Evolutionary conservation across 1,140 invertebrate genomes (phyloP).

Genomic region (Drosophila equinoxialis): DNA sequence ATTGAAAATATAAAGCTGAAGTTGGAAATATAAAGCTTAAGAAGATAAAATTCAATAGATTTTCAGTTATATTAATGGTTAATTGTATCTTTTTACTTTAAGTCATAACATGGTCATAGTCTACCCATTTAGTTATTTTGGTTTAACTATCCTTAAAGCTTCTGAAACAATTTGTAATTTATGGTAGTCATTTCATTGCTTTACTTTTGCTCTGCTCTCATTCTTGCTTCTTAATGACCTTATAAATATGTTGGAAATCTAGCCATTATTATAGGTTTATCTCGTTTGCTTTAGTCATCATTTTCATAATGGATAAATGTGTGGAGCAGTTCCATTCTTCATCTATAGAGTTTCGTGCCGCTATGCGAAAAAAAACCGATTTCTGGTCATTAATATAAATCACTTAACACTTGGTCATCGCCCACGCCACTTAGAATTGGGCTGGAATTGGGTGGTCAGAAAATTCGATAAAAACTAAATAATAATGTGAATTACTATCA

Average conservation of each 20-base stretch:
- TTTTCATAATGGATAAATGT: conserved; percentile 38
- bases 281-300: conserved; percentile 43
- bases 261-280: conserved; percentile 29
- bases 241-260: conserved; percentile 33
- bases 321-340: conserved; percentile 22
- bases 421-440: conserved; percentile 43
- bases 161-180: conserved; percentile 5
- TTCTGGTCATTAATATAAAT: conserved; percentile 60
- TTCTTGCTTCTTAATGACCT: not conserved
- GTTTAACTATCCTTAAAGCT: not conserved
- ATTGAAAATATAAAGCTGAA: no score
- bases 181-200: not conserved
- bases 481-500: conserved; percentile 2
- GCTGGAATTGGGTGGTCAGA: not conserved
- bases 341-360: conserved; percentile 42
- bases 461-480: conserved; percentile 9
- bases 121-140: not conserved
- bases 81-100: not conserved
- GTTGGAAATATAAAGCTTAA: no score
- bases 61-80: not conserved
- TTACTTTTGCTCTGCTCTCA: not conserved
- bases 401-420: conserved; percentile 54
- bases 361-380: conserved; percentile 6
- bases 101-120: not conserved
- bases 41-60: not conserved